phyloP scores from a whole-genome alignment of 2,797 vertebrate genomes.

The Clarias laeviceps region DNA sequence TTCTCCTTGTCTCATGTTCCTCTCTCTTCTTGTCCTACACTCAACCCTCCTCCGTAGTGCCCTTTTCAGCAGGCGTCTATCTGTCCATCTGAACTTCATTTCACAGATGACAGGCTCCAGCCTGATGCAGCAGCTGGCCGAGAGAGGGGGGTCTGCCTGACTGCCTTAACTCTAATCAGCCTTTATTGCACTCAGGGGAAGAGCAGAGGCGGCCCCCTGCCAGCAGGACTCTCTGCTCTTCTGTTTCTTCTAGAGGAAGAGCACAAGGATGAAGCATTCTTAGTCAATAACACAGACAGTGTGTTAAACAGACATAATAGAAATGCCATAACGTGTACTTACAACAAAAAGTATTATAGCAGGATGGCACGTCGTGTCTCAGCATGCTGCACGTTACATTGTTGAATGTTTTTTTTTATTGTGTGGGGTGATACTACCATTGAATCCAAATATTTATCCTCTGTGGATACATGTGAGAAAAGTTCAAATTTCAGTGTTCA shows the following conservation, averaged over 20 bases:
- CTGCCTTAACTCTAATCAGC: conserved; percentile 78
- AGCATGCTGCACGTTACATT: background rate
- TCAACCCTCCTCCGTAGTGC: conserved; percentile 45
- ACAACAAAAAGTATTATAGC: background rate
- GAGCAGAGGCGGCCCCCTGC: conserved; percentile 55
- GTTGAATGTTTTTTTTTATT: background rate
- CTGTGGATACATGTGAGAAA: background rate
- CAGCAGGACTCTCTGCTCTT: conserved; percentile 56
- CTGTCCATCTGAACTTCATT: conserved; percentile 69
- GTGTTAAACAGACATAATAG: background rate
- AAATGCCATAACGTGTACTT: background rate
- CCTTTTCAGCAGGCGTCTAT: conserved; percentile 63
- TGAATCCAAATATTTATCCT: background rate
- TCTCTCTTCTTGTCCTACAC: conserved; percentile 17
- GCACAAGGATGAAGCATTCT: background rate
- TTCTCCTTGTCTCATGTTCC: conserved; percentile 12
- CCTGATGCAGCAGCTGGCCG: conserved; percentile 72
- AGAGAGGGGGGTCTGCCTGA: conserved; percentile 60
- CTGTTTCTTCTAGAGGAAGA: background rate
- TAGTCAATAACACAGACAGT: background rate
- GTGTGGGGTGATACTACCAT: background rate
- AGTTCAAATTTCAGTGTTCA: background rate
- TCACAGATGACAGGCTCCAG: conserved; percentile 76
- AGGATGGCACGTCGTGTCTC: background rate
- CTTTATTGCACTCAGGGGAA: conserved; percentile 73